phyloP scores from a whole-genome alignment of 1,140 invertebrate species.

The Probaryconus sp. region DNA sequence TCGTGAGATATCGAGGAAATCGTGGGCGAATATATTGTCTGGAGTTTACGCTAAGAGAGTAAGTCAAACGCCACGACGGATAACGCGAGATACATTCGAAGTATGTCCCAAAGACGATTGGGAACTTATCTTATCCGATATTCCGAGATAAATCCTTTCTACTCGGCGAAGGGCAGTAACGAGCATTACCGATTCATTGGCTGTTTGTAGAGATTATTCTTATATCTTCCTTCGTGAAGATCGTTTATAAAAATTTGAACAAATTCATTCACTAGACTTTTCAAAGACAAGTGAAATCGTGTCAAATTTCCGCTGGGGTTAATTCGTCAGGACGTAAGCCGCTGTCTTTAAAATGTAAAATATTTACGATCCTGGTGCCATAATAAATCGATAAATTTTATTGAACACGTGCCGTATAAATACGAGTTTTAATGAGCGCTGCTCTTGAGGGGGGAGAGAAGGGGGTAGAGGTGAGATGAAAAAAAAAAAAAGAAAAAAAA shows the following conservation, averaged over 20 bases:
- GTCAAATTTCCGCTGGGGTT: too few species aligned
- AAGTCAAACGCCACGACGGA: conserved; percentile 17
- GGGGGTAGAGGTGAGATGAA: conserved; percentile 14
- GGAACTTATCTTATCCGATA: conserved; percentile 2
- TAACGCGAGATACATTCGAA: conserved; percentile 6
- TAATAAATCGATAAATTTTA: conserved; percentile 32
- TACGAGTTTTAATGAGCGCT: conserved; percentile 29
- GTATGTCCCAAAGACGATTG: background rate
- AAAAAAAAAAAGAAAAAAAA: conserved; percentile 24
- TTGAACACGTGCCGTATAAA: conserved; percentile 22
- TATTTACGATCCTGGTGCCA: background rate
- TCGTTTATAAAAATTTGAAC: too few species aligned
- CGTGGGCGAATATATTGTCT: conserved; percentile 19
- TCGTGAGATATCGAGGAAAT: conserved; percentile 16
- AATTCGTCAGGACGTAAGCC: conserved; percentile 6
- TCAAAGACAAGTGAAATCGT: too few species aligned
- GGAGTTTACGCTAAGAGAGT: conserved; percentile 1
- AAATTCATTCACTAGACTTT: too few species aligned
- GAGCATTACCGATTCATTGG: background rate
- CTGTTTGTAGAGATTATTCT: background rate
- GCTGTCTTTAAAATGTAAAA: conserved; percentile 1
- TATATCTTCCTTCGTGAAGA: too few species aligned
- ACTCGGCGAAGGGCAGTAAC: background rate
- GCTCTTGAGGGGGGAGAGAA: too few species aligned
- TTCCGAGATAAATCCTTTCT: conserved; percentile 8